Evolutionary conservation across 1,140 invertebrate genomes (phyloP), one percentile per base, ranked within the genome.

Genomic region (Heterodera carotae): DNA sequence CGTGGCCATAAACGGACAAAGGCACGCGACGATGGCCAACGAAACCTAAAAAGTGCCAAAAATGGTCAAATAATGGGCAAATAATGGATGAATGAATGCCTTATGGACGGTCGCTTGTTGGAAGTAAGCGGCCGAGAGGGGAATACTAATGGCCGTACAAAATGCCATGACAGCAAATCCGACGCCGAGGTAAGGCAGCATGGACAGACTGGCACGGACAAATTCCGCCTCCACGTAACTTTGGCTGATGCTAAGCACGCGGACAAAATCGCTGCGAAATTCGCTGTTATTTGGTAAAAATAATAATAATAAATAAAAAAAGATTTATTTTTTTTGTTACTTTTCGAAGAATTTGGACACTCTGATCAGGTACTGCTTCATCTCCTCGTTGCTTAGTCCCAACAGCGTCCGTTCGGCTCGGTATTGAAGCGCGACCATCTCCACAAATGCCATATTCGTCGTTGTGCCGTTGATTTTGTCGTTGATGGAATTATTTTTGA

Each of bases 1-100:
- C 64, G 79, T 81, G 12, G 84, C 80, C 84, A 85, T 82, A 53
- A 85, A 84, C 31, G 84, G 84, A n/a, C 69, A 81, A 22, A 86
- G 60, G 73, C 82, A 84, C n/a, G 80, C 81, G 18, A 82, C 66
- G 6, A 83, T 69, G 2, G 84, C 80, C 8, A 85, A 69, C 7
- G 81, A 75, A 27, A 82, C 59, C 76, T 81, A n/a, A 27, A 48
- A 43, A 15, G 12, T 53, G 48, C 48, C 18, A 0, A 53, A 53
- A 53, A 15, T 27, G n/a, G n/a, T n/a, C n/a, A n/a, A n/a, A n/a
- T 12, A 66, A 6, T 62, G 60, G n/a, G 0, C n/a, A 29, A 12
- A 2, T 66, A 22, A 34, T 12, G 3, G 27, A 29, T 66, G 8
- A 31, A 15, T 66, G 34, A 27, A 64, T 15, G 79, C 80, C 77